Conservation (phyloP, 30 jellyfish, hydroid and myxozoan species). For the Chrysaora quinquecirrha region DNA sequence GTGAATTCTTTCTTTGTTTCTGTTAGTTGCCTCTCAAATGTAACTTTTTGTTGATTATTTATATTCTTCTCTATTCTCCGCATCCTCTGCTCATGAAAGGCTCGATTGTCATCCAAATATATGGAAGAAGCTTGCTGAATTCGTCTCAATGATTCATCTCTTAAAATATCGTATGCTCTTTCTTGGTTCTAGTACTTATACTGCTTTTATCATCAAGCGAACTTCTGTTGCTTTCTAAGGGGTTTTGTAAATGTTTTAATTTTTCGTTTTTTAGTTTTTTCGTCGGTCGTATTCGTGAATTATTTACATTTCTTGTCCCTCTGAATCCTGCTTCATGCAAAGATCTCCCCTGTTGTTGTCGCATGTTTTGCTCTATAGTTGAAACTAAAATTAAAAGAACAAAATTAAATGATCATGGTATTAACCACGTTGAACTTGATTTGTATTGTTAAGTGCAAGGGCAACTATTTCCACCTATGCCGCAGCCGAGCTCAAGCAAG, state of each 20-base stretch:
- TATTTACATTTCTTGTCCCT: background rate
- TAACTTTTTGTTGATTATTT: conserved; percentile 45
- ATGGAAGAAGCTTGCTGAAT: conserved; percentile 50
- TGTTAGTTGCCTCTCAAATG: conserved; percentile 31
- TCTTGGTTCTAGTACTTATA: too few relatives aligned
- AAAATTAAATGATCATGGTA: background rate
- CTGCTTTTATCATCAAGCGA: too few relatives aligned
- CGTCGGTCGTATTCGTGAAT: too few relatives aligned
- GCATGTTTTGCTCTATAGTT: background rate
- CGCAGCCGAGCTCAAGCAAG: too few relatives aligned
- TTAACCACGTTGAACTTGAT: too few relatives aligned
- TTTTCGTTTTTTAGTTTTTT: too few relatives aligned
- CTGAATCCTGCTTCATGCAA: background rate
- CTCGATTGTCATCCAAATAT: conserved; percentile 32
- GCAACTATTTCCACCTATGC: too few relatives aligned
- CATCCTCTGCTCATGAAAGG: conserved; percentile 55
- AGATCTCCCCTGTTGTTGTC: background rate
- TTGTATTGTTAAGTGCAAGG: too few relatives aligned
- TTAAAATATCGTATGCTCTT: conserved; percentile 8
- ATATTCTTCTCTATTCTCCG: conserved; percentile 40
- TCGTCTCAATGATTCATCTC: conserved; percentile 39
- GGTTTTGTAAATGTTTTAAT: too few relatives aligned
- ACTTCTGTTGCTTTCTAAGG: too few relatives aligned
- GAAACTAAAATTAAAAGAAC: background rate
- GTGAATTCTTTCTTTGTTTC: conserved; percentile 26